Conservation (phyloP, 1,140 invertebrate genomes). For the Ridgeia piscesae region DNA sequence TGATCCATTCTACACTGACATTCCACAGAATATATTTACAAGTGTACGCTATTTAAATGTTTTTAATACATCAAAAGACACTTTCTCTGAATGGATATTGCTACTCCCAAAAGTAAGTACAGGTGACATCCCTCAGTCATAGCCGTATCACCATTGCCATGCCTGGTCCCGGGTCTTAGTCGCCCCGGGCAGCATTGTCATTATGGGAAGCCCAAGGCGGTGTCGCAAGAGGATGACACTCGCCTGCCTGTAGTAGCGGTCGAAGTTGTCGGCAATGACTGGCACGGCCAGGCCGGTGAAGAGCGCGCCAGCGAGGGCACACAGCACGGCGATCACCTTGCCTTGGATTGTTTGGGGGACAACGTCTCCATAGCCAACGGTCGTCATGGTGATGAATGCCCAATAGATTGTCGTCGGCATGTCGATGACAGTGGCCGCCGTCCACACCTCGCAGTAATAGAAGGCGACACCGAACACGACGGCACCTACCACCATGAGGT, state of each 20-base stretch:
- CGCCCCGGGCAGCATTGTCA: no score
- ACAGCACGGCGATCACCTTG: not conserved
- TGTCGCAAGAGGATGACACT: not conserved
- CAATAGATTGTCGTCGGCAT: not conserved
- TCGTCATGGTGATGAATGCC: not conserved
- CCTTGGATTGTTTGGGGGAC: not conserved
- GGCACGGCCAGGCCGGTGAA: not conserved
- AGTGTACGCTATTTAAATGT: no score
- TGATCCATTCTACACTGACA: no score
- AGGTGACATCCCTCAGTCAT: no score
- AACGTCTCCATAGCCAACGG: not conserved
- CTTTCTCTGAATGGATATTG: no score
- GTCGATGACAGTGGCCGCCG: not conserved
- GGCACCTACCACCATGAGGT: not conserved
- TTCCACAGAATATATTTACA: no score
- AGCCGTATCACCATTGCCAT: no score
- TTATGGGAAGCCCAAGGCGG: not conserved
- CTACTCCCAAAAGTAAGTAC: no score
- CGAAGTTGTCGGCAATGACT: not conserved
- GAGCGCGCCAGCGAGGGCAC: not conserved
- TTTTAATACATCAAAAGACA: no score
- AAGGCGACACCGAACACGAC: not conserved
- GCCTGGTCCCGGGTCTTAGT: no score
- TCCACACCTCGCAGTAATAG: not conserved
- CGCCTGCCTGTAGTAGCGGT: not conserved